Evolutionary conservation across 2,797 vertebrate species (phyloP).

Genomic region (Capromys pilorides): DNA sequence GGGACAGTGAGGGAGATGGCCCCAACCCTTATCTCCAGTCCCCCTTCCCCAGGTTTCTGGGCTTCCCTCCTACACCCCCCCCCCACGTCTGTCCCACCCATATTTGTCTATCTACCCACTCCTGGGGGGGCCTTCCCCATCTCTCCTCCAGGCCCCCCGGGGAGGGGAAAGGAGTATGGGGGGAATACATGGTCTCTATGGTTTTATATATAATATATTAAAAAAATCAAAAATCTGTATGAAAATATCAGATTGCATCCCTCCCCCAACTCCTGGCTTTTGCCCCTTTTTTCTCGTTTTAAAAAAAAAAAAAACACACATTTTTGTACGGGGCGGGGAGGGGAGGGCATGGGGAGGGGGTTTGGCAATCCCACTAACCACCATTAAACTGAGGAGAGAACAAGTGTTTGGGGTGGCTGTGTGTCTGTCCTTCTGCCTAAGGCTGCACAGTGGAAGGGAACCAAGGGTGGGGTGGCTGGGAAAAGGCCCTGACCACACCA

Average conservation of each 20-base stretch:
- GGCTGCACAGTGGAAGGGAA: background rate
- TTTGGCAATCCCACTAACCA: conserved; percentile 82
- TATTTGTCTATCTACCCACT: conserved; percentile 68
- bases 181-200: conserved; percentile 76
- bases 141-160: conserved; percentile 78
- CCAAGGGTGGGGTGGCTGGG: background rate
- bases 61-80: conserved; percentile 24
- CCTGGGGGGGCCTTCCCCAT: conserved; percentile 70
- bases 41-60: conserved; percentile 60
- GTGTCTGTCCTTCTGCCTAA: conserved; percentile 68
- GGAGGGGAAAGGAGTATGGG: conserved; percentile 65
- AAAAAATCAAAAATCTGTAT: conserved; percentile 83
- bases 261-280: conserved; percentile 74
- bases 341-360: conserved; percentile 71
- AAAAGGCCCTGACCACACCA: background rate
- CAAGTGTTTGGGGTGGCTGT: conserved; percentile 64
- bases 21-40: conserved; percentile 55
- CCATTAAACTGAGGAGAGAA: conserved; percentile 83
- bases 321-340: conserved; percentile 78
- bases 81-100: conserved; percentile 18
- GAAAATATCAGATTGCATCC: conserved; percentile 81
- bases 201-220: conserved; percentile 85
- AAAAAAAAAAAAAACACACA: conserved; percentile 62
- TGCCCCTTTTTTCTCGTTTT: conserved; percentile 78
- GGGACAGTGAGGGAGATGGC: conserved; percentile 70